Conservation (phyloP, 2,797 vertebrate genomes). For the Naso thynnoides region DNA sequence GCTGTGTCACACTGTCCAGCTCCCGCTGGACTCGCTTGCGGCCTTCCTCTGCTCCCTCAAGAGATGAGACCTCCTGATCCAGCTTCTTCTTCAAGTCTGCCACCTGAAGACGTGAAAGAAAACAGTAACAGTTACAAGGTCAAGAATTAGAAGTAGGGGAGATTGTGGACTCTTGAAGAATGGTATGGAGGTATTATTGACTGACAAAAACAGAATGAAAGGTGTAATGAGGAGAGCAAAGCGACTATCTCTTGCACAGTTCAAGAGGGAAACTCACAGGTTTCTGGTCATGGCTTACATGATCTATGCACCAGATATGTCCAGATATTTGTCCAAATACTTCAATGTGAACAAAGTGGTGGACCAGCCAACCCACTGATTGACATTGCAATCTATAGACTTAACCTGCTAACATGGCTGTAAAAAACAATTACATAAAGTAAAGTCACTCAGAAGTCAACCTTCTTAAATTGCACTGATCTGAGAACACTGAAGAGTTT, state of each 20-base stretch:
- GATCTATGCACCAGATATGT: too few relatives aligned
- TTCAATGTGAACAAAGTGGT: neutral
- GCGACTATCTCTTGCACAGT: neutral
- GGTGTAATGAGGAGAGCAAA: neutral
- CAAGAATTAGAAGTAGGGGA: neutral
- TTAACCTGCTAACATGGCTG: neutral
- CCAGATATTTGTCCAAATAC: neutral
- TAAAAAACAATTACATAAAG: neutral
- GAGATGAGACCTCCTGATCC: conserved; percentile 87
- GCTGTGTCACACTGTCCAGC: conserved; percentile 86
- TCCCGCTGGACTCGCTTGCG: conserved; percentile 93
- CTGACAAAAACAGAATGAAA: neutral
- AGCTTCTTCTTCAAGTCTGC: conserved; percentile 93
- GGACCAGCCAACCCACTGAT: neutral
- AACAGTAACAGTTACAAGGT: neutral
- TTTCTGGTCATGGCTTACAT: neutral
- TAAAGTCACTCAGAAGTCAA: neutral
- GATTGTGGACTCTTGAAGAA: neutral
- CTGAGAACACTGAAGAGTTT: neutral
- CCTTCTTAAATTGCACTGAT: neutral
- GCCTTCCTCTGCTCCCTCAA: conserved; percentile 90
- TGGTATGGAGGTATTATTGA: neutral
- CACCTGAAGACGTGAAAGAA: conserved; percentile 78
- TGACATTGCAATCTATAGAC: neutral
- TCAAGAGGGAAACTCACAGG: neutral